A percentile compares a stretch with the other conserved stretches of the same genome.
phyloP scores from a whole-genome alignment of 1,140 invertebrate genomes.

The Hyphantria cunea region DNA sequence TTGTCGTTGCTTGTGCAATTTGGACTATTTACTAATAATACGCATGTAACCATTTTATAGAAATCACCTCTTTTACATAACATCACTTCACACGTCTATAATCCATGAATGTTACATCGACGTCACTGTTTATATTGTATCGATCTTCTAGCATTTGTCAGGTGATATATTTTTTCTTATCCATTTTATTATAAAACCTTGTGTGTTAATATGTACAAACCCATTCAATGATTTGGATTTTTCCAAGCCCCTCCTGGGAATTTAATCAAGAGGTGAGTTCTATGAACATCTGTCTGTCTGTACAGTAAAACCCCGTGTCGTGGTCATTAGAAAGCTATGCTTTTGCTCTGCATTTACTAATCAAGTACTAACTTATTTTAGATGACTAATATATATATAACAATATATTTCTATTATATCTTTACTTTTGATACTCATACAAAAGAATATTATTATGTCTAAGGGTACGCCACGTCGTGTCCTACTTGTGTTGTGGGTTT shows the following conservation, averaged over 20 bases:
- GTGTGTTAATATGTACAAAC: conserved; percentile 32
- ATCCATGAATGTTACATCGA: conserved; percentile 64
- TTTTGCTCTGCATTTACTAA: conserved; percentile 21
- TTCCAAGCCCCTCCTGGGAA: conserved; percentile 41
- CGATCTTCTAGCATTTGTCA: conserved; percentile 76
- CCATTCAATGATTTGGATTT: conserved; percentile 25
- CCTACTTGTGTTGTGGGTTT: too few relatives aligned
- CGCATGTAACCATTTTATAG: conserved; percentile 63
- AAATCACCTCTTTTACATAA: conserved; percentile 70
- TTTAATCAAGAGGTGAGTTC: conserved; percentile 72
- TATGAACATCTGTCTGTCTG: conserved; percentile 40
- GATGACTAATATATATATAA: background rate
- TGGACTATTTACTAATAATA: conserved; percentile 51
- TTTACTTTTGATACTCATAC: background rate
- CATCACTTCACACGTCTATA: conserved; percentile 60
- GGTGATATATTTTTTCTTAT: conserved; percentile 53
- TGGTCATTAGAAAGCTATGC: conserved; percentile 29
- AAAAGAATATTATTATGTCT: too few relatives aligned
- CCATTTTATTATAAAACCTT: conserved; percentile 31
- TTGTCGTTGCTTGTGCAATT: conserved; percentile 60
- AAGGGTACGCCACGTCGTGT: too few relatives aligned
- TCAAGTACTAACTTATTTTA: conserved; percentile 17
- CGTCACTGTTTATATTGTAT: conserved; percentile 51
- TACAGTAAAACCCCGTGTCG: conserved; percentile 20
- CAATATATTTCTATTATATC: background rate